Evolutionary conservation across 1,140 invertebrate species (phyloP), one percentile per base, ranked within the genome.

Genomic region (Trichonephila inaurata): DNA sequence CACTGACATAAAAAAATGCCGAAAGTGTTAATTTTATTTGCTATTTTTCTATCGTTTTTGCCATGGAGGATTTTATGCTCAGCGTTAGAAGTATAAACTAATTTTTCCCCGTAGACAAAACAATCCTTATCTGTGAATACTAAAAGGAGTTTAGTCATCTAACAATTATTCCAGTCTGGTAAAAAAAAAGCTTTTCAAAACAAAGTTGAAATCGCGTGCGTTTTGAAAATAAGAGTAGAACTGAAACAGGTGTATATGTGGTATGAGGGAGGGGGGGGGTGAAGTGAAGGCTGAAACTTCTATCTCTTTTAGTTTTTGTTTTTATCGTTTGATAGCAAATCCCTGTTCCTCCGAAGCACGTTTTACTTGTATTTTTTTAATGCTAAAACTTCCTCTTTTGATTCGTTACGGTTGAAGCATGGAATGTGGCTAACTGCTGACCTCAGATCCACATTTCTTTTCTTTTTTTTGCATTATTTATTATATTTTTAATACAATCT

Each of bases 311-410:
- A 24, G 7, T 10, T 12, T 69, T 69, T 66, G 21, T 40, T 69
- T 24, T 69, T 44, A 51, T 58, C 28, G 7, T 62, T 89, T 51
- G 64, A 89, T 89, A n/a, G 87, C 62, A 33, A 89, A 89, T 89
- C 87, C 87, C 87, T 89, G 87, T 89, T 89, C 87, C 44, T 89
- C 28, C 24, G 60, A 89, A 28, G 87, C 87, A 89, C 87, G 87
- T 89, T 89, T 89, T 33, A 51, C 24, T 87, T 24, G 21, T 87
- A 33, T 18, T 87, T 87, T 87, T 87, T 87, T 87, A 62, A 33
- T 89, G 33, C 87, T 51, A 10, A 33, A 66, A 69, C 64, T 44
- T 40, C 33, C 64, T 44, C 62, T 10, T 40, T 19, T 40, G 33
- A 44, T 66, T 72, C 87, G 87, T 89, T 64, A 89, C 87, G 64